These are phyloP conservation scores for Lamellibrachia satsuma DNA, from an alignment of 2,888 invertebrate species.

Conservation along the genomic window DNA sequence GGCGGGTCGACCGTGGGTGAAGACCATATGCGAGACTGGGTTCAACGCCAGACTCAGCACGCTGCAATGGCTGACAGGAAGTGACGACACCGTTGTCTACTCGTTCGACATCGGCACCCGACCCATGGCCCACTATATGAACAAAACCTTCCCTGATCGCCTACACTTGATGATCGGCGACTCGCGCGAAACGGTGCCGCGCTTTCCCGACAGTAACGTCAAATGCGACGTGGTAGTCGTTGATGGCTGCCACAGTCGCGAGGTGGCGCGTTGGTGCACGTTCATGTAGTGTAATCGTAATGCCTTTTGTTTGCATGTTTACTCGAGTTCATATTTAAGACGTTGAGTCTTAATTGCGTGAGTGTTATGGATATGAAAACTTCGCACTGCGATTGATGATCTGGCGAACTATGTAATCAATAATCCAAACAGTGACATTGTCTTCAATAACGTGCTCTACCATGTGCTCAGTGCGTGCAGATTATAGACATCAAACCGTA, in stretches of 20 bases:
- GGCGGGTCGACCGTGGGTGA: slow-evolving; percentile 18
- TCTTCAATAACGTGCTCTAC: too few species aligned
- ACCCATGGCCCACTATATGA: slow-evolving; percentile 35
- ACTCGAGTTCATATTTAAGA: too few species aligned
- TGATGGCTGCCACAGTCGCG: slow-evolving; percentile 39
- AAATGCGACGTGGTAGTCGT: slow-evolving; percentile 39
- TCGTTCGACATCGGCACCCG: slow-evolving; percentile 40
- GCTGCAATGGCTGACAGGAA: slow-evolving; percentile 35
- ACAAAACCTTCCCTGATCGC: slow-evolving; percentile 31
- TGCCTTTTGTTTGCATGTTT: too few species aligned
- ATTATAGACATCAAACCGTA: too few species aligned
- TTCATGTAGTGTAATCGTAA: too few species aligned
- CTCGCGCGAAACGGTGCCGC: slow-evolving; percentile 34
- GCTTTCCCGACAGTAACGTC: slow-evolving; percentile 2
- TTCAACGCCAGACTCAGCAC: slow-evolving; percentile 36
- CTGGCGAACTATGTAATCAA: too few species aligned
- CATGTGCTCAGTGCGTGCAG: too few species aligned
- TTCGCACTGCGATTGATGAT: too few species aligned
- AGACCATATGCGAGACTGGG: slow-evolving; percentile 34
- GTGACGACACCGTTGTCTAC: slow-evolving; percentile 27
- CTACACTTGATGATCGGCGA: slow-evolving; percentile 34
- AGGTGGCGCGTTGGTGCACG: slow-evolving; percentile 13
- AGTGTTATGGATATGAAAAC: too few species aligned
- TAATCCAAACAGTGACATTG: too few species aligned
- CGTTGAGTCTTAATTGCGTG: too few species aligned